Evolutionary conservation across 2,797 vertebrate genomes (phyloP).

Genomic region (Sebastes iracundus): DNA sequence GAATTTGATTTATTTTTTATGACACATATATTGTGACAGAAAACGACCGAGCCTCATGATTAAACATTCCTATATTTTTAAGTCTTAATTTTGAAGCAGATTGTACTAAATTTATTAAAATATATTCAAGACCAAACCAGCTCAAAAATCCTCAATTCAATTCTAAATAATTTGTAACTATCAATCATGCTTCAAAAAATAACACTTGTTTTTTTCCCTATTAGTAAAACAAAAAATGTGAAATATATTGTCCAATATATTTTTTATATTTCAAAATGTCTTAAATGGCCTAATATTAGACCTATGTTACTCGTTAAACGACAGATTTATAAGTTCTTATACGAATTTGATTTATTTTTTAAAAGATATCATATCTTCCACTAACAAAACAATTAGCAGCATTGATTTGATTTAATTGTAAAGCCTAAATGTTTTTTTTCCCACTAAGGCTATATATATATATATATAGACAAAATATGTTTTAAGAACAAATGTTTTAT

Average conservation of each 20-base stretch:
- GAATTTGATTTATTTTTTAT: neutral
- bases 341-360: neutral
- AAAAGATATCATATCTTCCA: neutral
- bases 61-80: constrained; percentile 47
- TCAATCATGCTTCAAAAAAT: neutral
- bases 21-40: neutral
- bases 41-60: constrained; percentile 39
- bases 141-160: neutral
- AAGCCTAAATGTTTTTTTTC: neutral
- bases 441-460: too few species aligned
- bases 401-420: neutral
- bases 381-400: neutral
- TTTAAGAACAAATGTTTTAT: too few species aligned
- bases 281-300: neutral
- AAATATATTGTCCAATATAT: neutral
- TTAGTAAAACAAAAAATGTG: neutral
- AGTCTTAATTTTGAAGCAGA: too few species aligned
- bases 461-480: neutral
- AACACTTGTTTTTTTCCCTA: neutral
- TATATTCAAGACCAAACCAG: neutral
- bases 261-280: neutral
- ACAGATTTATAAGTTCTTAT: neutral
- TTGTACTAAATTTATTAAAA: too few species aligned
- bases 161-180: neutral
- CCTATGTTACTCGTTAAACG: neutral